phyloP scores from a whole-genome alignment of 2,113 vertebrate genomes.

The Oxygymnocypris stewartii region DNA sequence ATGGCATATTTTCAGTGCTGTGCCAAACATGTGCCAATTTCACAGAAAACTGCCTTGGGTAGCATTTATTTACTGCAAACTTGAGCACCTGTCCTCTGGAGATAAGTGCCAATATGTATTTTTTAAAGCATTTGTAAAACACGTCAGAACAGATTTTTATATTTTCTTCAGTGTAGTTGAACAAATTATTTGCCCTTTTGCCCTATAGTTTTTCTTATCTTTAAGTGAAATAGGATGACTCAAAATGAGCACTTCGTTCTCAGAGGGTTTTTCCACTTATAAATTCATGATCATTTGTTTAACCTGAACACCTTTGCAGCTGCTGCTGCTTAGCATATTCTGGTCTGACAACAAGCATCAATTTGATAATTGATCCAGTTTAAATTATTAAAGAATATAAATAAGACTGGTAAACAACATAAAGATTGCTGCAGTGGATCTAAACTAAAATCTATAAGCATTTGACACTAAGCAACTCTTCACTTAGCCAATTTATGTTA shows the following conservation, averaged over 20 bases:
- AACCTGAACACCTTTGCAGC: background rate
- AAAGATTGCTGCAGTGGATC: background rate
- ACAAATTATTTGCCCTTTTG: slow-evolving; percentile 18
- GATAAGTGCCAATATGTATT: slow-evolving; percentile 52
- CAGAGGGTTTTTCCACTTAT: background rate
- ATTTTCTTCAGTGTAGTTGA: slow-evolving; percentile 12
- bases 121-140: slow-evolving; percentile 33
- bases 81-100: slow-evolving; percentile 45
- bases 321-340: background rate
- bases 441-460: background rate
- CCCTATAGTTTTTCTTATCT: slow-evolving; percentile 7
- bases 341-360: background rate
- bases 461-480: background rate
- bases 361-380: background rate
- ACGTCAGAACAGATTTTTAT: slow-evolving; percentile 30
- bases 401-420: background rate
- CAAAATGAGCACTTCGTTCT: background rate
- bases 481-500: background rate
- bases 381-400: background rate
- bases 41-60: slow-evolving; percentile 42
- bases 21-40: slow-evolving; percentile 45
- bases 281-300: background rate
- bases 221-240: background rate
- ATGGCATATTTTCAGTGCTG: slow-evolving; percentile 32
- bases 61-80: slow-evolving; percentile 46